Base-by-base conservation (phyloP, 1,140 invertebrate species). In the Ladona fulva region DNA sequence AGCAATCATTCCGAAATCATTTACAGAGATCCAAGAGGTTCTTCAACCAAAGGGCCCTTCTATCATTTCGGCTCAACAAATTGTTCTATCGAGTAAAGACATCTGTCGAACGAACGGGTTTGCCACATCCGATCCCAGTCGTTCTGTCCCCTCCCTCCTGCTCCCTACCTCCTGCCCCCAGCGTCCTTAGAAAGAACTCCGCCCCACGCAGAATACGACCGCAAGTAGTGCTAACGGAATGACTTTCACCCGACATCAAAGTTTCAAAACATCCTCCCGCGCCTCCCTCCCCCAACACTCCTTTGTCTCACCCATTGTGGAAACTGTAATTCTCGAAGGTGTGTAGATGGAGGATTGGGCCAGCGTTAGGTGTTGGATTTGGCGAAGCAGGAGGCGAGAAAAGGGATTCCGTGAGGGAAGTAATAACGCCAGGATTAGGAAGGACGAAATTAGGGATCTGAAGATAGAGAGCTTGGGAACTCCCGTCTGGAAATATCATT, bases 201-300 rank as follows among this genome's bases (percentile, higher is more conserved):
- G n/a, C 52, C 12, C 3, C 29, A 66, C 52, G 52, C 52, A 66
- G 52, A 66, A 66, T 66, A 66, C 52, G n/a, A 66, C 52, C 52
- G 52, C 52, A 66, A 66, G 52, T 66, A 66, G n/a, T 66, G 14
- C n/a, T 66, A 66, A 66, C 52, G n/a, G 52, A 66, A 66, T 66
- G 52, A 66, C 52, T 66, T 66, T 66, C 52, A 66, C 52, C 52
- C 52, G 52, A 66, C 52, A 66, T 66, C 52, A 66, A 66, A 66
- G 52, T 66, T 66, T 66, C 52, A 66, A 66, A 66, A 5, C 52
- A 1, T 22, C 14, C 52, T 12, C 52, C 52, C 14, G 5, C 14
- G 1, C 52, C 5, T 66, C 52, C 12, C 52, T 12, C 29, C 29
- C 29, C 29, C 29, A n/a, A n/a, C n/a, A n/a, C n/a, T n/a, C 29